Base-by-base conservation (phyloP, 2,888 invertebrate species). In the Eristalinus sepulchralis region DNA sequence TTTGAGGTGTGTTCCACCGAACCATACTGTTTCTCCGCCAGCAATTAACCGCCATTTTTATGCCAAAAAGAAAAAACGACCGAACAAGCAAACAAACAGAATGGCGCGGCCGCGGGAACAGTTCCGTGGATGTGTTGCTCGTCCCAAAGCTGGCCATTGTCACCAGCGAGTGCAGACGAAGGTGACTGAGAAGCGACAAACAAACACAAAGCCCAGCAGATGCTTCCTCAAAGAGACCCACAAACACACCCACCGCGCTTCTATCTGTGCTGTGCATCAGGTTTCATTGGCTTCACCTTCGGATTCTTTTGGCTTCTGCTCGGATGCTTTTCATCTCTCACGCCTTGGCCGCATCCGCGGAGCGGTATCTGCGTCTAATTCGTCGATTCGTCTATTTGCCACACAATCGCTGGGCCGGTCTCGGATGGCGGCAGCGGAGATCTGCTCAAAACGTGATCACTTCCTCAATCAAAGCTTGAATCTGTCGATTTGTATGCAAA, bases 391-490 rank as follows among this genome's bases (percentile, higher is more conserved):
- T 17, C 17, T n/a, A 8, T 47, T 17, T 17, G 39, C 13, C 39
- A 34, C 34, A 34, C n/a, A 3, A 47, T 47, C 39, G 39, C 13
- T n/a, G 39, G n/a, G 13, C 3, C 39, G 17, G 47, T 47, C 47
- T 47, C 47, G 17, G 47, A 47, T 47, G 47, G 39, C 39, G n/a
- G 36, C 2, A 1, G 11, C 36, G 13, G 39, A 8, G 47, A 17
- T 17, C 17, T n/a, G 1, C 47, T 47, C 47, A 47, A 47, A 39
- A 24, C 66, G n/a, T 31, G 68, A 82, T 82, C 68, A 81, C 77
- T 85, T 85, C 77, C 85, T 82, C 77, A 85, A 77, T 82, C 80
- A 84, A 71, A 36, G n/a, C 63, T 60, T 66, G 59, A 82, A 85
- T 77, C 68, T 73, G 64, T 68, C 77, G 62, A 82, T 85, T 85